phyloP scores from a whole-genome alignment of 2,888 invertebrate genomes.

The Lathronympha strigana region DNA sequence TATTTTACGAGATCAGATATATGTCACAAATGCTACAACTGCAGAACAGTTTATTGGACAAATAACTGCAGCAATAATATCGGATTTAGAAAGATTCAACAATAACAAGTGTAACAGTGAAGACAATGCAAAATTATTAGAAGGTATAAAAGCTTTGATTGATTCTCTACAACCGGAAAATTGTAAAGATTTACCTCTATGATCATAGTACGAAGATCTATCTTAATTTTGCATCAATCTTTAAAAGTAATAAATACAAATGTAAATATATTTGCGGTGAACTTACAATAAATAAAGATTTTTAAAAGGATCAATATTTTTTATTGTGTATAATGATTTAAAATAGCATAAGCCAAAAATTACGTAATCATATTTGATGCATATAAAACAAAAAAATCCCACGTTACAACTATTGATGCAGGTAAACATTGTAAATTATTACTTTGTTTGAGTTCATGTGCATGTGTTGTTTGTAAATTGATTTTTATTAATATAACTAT shows the following conservation, averaged over 20 bases:
- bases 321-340: not conserved
- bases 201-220: not conserved
- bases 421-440: too few relatives aligned
- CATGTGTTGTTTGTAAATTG: not conserved
- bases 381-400: too few relatives aligned
- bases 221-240: not conserved
- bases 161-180: not conserved
- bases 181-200: not conserved
- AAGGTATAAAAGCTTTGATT: not conserved
- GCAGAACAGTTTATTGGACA: not conserved
- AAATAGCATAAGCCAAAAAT: too few relatives aligned
- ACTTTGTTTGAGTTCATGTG: too few relatives aligned
- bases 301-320: not conserved
- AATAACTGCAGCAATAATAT: not conserved
- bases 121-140: not conserved
- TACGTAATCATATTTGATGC: too few relatives aligned
- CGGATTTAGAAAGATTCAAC: conserved; percentile 3
- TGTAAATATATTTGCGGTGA: not conserved
- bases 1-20: not conserved
- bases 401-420: too few relatives aligned
- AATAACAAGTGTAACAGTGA: not conserved
- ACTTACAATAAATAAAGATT: not conserved
- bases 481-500: not conserved
- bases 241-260: not conserved
- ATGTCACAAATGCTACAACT: not conserved